These are phyloP conservation scores for Schlechtendalia chinensis DNA, from an alignment of 1,140 invertebrate species.

Conservation along the genomic window DNA sequence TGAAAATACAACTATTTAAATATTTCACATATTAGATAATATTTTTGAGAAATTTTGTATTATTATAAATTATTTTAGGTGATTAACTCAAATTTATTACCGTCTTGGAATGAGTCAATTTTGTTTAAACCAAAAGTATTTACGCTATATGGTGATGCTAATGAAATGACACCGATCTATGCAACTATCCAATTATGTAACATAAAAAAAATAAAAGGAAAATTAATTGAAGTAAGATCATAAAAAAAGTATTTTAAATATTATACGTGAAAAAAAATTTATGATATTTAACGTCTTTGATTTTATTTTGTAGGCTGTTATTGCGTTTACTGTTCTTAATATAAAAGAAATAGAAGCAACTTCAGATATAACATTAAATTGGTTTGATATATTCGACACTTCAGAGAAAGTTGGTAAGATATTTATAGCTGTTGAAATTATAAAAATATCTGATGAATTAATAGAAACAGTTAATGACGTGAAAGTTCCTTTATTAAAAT, in stretches of 20 bases:
- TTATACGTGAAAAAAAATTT: no score
- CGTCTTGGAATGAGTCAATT: constrained; percentile 7
- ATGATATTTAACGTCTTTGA: no score
- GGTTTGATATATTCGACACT: neutral
- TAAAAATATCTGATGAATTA: neutral
- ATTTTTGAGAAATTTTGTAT: no score
- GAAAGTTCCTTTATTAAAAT: neutral
- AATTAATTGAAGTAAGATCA: constrained; percentile 29
- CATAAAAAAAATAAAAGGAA: neutral
- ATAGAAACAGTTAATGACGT: neutral
- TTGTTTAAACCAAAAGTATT: neutral
- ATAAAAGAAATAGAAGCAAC: neutral
- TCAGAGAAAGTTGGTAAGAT: constrained; percentile 18
- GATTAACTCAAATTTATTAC: neutral
- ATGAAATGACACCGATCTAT: neutral
- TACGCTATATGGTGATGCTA: neutral
- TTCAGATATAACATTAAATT: neutral
- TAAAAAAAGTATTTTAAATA: no score
- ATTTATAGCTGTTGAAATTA: neutral
- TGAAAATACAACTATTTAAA: no score
- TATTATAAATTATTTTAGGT: constrained; percentile 4
- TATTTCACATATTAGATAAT: no score
- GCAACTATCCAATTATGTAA: constrained; percentile 13
- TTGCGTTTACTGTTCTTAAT: neutral
- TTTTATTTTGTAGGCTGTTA: neutral